Evolutionary conservation across 2,888 invertebrate genomes (phyloP).

Genomic region (Andricus curvator): DNA sequence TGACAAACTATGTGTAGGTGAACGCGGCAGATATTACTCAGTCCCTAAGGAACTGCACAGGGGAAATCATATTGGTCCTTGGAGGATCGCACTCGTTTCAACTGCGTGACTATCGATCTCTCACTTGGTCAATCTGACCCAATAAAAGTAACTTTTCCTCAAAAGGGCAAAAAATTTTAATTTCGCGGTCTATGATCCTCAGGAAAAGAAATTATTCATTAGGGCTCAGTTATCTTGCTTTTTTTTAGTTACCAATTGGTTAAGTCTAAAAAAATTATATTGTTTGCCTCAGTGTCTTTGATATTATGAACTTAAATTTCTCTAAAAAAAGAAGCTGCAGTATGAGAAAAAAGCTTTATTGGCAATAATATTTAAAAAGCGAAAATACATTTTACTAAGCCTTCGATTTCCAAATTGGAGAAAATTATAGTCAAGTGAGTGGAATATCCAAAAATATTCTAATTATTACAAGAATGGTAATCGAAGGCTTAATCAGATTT

Average conservation of each 20-base stretch:
- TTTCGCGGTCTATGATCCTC: background rate
- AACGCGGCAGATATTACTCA: slow-evolving; percentile 57
- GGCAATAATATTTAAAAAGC: background rate
- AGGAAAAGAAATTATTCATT: slow-evolving; percentile 21
- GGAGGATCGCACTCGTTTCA: slow-evolving; percentile 68
- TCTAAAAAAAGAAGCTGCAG: background rate
- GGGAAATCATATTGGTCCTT: slow-evolving; percentile 64
- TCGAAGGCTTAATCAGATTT: background rate
- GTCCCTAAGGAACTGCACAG: slow-evolving; percentile 71
- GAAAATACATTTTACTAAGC: background rate
- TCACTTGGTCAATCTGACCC: slow-evolving; percentile 15
- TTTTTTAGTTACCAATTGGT: background rate
- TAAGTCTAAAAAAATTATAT: background rate
- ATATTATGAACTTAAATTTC: background rate
- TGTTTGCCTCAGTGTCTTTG: background rate
- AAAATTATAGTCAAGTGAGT: background rate
- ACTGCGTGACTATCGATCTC: slow-evolving; percentile 47
- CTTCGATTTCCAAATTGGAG: background rate
- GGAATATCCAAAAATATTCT: background rate
- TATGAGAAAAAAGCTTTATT: background rate
- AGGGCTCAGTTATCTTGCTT: background rate
- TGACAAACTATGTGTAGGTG: slow-evolving; percentile 18
- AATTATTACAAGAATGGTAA: background rate
- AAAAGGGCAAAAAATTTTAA: background rate
- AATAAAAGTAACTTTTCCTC: slow-evolving; percentile 2